Evolutionary conservation across 2,797 vertebrate genomes (phyloP).

Genomic region (Acanthis flammea): DNA sequence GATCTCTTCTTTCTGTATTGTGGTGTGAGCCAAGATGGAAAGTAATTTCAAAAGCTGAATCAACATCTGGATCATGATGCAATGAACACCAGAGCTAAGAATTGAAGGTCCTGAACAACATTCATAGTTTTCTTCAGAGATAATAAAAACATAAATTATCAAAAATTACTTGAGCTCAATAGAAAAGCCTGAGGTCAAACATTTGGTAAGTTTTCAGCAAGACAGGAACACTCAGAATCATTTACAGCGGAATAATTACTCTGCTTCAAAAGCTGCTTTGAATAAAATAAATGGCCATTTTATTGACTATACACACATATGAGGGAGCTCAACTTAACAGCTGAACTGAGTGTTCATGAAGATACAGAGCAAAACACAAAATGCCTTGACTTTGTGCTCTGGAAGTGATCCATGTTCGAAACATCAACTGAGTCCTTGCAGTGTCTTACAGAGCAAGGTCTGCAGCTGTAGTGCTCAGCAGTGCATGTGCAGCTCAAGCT

Average conservation of each 20-base stretch:
- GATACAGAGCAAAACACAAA: not conserved
- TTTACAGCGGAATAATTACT: not conserved
- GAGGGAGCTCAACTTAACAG: not conserved
- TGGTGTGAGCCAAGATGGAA: not conserved
- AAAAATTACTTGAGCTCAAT: not conserved
- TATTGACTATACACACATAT: slow-evolving; percentile 15
- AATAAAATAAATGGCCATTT: slow-evolving; percentile 29
- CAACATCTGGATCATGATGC: slow-evolving; percentile 35
- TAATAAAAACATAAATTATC: slow-evolving; percentile 9
- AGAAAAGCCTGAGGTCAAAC: slow-evolving; percentile 20
- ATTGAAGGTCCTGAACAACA: not conserved
- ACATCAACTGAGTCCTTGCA: not conserved
- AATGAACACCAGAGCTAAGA: not conserved
- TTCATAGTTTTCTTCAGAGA: not conserved
- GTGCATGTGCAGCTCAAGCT: not conserved
- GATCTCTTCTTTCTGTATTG: slow-evolving; percentile 18
- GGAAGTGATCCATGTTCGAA: not conserved
- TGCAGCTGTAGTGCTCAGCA: not conserved
- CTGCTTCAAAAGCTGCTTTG: slow-evolving; percentile 12
- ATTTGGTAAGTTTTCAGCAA: not conserved
- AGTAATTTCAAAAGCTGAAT: slow-evolving; percentile 35
- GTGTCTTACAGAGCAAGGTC: not conserved
- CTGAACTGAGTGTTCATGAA: not conserved
- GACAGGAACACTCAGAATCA: not conserved
- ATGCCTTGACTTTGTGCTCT: not conserved